Evolutionary conservation across 2,888 invertebrate genomes (phyloP).

Genomic region (Caenorhabditis becei): DNA sequence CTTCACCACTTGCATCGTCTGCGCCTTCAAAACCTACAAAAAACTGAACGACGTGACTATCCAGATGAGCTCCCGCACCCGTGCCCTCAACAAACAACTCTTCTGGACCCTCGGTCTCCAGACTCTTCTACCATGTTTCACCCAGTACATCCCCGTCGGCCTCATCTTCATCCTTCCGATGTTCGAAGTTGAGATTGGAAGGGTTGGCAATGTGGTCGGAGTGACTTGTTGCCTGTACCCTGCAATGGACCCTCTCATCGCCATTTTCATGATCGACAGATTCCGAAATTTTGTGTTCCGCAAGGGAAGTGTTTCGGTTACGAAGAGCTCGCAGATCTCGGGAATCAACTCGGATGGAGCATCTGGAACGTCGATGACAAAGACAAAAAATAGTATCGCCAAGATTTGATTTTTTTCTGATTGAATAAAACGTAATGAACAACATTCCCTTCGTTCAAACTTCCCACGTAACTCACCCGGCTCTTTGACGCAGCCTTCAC

Average conservation of each 20-base stretch:
- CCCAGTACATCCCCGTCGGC: slow-evolving; percentile 42
- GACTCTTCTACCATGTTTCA: slow-evolving; percentile 36
- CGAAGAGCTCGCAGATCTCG: slow-evolving; percentile 25
- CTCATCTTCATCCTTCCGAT: slow-evolving; percentile 41
- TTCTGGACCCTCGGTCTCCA: slow-evolving; percentile 44
- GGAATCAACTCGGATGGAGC: slow-evolving; percentile 17
- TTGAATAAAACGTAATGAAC: too few relatives aligned
- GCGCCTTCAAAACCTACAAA: slow-evolving; percentile 35
- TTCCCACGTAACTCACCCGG: too few relatives aligned
- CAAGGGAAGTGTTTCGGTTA: slow-evolving; percentile 6
- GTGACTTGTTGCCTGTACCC: slow-evolving; percentile 40
- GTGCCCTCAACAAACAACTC: slow-evolving; percentile 36
- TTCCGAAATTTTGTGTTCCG: slow-evolving; percentile 24
- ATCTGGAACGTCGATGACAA: background rate
- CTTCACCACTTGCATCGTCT: slow-evolving; percentile 38
- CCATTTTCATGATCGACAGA: slow-evolving; percentile 42
- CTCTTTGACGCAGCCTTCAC: too few relatives aligned
- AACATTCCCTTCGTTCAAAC: too few relatives aligned
- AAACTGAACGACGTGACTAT: slow-evolving; percentile 33
- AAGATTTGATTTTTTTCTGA: too few relatives aligned
- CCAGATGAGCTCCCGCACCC: slow-evolving; percentile 38
- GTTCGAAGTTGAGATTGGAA: slow-evolving; percentile 42
- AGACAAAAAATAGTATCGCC: background rate
- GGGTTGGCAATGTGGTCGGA: slow-evolving; percentile 24
- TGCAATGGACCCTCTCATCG: slow-evolving; percentile 42